A percentile compares a stretch with the other conserved stretches of the same genome.
Evolutionary conservation across 2,113 vertebrate genomes (phyloP).

Genomic region (Synodontis membranacea): DNA sequence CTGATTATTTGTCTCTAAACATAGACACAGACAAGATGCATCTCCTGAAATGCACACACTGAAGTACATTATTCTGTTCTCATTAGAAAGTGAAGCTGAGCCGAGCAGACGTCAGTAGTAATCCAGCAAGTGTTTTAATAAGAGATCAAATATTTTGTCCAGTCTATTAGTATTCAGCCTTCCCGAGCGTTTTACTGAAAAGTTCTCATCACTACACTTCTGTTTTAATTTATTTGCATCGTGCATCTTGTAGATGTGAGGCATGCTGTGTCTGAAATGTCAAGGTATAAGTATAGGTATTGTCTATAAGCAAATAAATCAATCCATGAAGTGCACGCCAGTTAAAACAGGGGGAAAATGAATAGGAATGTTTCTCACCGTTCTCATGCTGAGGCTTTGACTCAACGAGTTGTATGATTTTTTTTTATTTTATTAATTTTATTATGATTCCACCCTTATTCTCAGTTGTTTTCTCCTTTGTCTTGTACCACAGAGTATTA

Average conservation of each 20-base stretch:
- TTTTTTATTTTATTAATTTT: not conserved
- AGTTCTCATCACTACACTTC: not conserved
- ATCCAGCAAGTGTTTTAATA: not conserved
- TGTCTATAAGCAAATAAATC: not conserved
- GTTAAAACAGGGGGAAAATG: not conserved
- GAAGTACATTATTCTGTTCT: not conserved
- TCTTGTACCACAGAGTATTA: conserved; percentile 79
- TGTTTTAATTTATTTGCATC: not conserved
- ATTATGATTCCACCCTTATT: not conserved
- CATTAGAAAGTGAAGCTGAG: not conserved
- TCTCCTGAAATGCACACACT: not conserved
- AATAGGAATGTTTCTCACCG: not conserved
- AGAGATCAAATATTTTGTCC: not conserved
- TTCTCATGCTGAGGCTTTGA: not conserved
- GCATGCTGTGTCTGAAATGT: not conserved
- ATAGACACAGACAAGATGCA: not conserved
- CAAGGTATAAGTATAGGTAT: not conserved
- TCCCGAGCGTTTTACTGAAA: not conserved
- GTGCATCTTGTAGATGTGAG: not conserved
- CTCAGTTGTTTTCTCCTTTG: not conserved
- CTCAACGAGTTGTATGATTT: not conserved
- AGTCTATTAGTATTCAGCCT: not conserved
- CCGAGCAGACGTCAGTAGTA: not conserved
- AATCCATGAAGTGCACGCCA: not conserved
- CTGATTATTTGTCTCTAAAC: not conserved